Evolutionary conservation across 2,113 vertebrate genomes (phyloP).

Genomic region (Merops nubicus): DNA sequence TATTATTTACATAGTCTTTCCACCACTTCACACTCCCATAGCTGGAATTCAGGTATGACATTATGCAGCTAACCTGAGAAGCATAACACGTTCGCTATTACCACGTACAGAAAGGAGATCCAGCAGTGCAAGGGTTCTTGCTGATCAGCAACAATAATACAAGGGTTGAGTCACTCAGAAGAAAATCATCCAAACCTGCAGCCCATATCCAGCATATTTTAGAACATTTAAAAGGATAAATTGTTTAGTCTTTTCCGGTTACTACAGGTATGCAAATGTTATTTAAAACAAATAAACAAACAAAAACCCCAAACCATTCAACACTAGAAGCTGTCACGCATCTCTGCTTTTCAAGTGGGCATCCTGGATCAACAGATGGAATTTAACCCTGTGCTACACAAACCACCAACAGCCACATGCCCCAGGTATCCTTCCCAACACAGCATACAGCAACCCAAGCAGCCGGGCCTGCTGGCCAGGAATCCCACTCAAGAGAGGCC

Average conservation of each 20-base stretch:
- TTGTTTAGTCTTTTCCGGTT: background rate
- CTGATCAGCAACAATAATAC: background rate
- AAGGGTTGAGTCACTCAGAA: background rate
- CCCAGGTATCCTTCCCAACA: background rate
- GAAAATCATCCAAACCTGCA: background rate
- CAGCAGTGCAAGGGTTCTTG: background rate
- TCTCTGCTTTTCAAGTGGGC: background rate
- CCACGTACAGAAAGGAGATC: background rate
- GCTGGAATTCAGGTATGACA: background rate
- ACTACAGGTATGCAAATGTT: background rate
- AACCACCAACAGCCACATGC: accelerated
- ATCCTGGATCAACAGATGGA: background rate
- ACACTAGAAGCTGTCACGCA: background rate
- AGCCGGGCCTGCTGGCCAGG: background rate
- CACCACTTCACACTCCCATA: background rate
- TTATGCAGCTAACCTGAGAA: background rate
- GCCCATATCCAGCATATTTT: background rate
- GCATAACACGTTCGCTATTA: background rate
- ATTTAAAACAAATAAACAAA: too few species aligned
- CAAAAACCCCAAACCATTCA: background rate
- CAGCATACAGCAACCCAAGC: accelerated
- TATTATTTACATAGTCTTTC: background rate
- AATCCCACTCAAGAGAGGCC: background rate
- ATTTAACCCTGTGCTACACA: background rate
- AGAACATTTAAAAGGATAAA: background rate